Conservation (phyloP, 1,140 invertebrate species). For the Charaxes varanes region DNA sequence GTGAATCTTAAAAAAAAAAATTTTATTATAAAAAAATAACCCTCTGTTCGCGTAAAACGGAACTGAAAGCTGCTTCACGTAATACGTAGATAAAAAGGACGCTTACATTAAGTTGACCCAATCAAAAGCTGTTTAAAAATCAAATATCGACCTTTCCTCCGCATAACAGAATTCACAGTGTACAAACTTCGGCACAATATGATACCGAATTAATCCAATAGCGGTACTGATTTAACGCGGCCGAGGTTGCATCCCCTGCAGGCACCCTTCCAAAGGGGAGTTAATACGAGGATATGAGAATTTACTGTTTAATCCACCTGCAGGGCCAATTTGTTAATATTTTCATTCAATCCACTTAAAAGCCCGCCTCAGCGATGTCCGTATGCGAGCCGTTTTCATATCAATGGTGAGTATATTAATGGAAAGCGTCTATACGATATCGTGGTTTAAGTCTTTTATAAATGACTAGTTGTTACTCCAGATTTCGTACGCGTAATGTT, state of each 20-base stretch:
- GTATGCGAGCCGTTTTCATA: conserved; percentile 19
- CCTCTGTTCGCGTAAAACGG: too few relatives aligned
- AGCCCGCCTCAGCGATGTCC: conserved; percentile 28
- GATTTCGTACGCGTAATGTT: too few relatives aligned
- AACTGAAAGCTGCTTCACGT: too few relatives aligned
- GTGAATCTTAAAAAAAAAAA: too few relatives aligned
- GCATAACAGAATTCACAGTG: too few relatives aligned
- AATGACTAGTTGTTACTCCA: too few relatives aligned
- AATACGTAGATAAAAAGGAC: too few relatives aligned
- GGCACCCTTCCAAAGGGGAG: conserved; percentile 61
- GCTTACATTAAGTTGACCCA: too few relatives aligned
- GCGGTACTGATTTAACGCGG: conserved; percentile 63
- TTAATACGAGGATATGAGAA: conserved; percentile 71
- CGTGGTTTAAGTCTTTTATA: too few relatives aligned
- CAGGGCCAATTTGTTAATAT: conserved; percentile 72
- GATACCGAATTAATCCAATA: conserved; percentile 58
- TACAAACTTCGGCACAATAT: conserved; percentile 26
- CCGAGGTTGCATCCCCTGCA: conserved; percentile 63
- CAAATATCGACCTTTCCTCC: too few relatives aligned
- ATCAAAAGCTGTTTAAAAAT: too few relatives aligned
- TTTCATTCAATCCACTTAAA: conserved; percentile 71
- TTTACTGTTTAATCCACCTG: conserved; percentile 70
- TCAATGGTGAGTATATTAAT: conserved; percentile 15
- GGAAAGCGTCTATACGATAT: conserved; percentile 6
- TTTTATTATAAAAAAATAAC: too few relatives aligned